Evolutionary conservation across 2,113 vertebrate species (phyloP), one percentile per base, ranked within the genome.

Genomic region (Trachemys scripta): DNA sequence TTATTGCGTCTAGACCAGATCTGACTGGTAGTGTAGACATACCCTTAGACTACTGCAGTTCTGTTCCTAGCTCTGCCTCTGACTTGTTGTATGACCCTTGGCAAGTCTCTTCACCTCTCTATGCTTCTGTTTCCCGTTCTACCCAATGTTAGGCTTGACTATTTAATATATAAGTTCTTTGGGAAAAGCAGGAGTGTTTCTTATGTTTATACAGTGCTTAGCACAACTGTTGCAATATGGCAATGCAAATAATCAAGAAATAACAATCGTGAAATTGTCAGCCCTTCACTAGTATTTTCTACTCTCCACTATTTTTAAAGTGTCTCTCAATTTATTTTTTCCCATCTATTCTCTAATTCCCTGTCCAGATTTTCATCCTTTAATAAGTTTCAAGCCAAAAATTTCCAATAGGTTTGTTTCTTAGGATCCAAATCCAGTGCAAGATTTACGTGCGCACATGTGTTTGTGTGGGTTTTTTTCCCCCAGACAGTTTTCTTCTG

Each of bases 401-500:
- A 95, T 85, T 35, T 85, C 62, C 95, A 87, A 81, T 51, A 47
- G 80, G 57, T 57, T 91, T 93, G 27, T 82, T 92, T 89, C 83
- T 85, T 90, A 88, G 35, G n/a, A 86, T 95, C 80, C 79, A 87
- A 87, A 88, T 1, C 54, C 80, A n/a, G 69, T 45, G 45, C 80
- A 90, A 56, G 82, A 93, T 85, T 51, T 84, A 50, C 65, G 54
- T 6, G 8, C 24, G 86, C 42, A 0, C 59, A 24, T 0, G 1
- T 38, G 29, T 2, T 22, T 10, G 38, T 1, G 31, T 6, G 38
- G 57, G 51, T 47, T 1, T 4, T 5, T 24, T 50, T 51, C 4
- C 81, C n/a, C 89, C 92, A 91, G 59, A 69, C 17, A 86, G 49
- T 84, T 91, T 96, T 88, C 87, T 96, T 92, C 87, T 69, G 56